phyloP scores from a whole-genome alignment of 1,140 invertebrate genomes.

The Caerostris extrusa region DNA sequence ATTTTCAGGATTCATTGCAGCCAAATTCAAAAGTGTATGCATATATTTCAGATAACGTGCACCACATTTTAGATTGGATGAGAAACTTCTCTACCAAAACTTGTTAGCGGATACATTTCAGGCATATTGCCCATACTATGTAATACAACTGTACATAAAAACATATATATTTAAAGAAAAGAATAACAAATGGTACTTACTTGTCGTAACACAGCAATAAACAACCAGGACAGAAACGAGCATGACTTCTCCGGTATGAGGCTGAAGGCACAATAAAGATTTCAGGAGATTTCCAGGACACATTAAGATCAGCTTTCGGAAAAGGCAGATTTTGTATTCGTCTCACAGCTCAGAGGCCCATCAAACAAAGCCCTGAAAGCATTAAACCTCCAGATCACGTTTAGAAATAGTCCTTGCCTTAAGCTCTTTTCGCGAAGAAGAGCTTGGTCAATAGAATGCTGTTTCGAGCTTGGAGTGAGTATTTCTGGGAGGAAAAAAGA shows the following conservation, averaged over 20 bases:
- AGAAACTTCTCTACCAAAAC: too few species aligned
- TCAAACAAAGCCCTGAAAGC: slow-evolving; percentile 76
- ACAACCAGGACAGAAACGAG: slow-evolving; percentile 43
- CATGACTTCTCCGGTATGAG: slow-evolving; percentile 47
- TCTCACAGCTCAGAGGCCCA: slow-evolving; percentile 65
- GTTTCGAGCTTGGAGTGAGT: slow-evolving; percentile 50
- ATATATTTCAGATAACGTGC: too few species aligned
- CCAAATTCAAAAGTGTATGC: too few species aligned
- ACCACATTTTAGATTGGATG: too few species aligned
- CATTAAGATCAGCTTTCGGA: slow-evolving; percentile 75
- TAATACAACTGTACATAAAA: neutral
- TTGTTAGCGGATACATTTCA: neutral
- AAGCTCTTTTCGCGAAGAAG: slow-evolving; percentile 65
- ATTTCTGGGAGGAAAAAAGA: slow-evolving; percentile 50
- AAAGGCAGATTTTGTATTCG: slow-evolving; percentile 71
- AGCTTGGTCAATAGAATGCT: slow-evolving; percentile 76
- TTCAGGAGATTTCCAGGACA: slow-evolving; percentile 70
- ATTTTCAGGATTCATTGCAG: too few species aligned
- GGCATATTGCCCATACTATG: neutral
- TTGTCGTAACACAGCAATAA: slow-evolving; percentile 54
- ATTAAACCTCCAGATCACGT: slow-evolving; percentile 76
- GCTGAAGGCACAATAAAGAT: slow-evolving; percentile 76
- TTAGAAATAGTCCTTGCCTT: slow-evolving; percentile 69
- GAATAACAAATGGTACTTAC: slow-evolving; percentile 38
- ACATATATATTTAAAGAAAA: neutral